Evolutionary conservation across 2,888 invertebrate species (phyloP).

Genomic region (Calameuta pallipes): DNA sequence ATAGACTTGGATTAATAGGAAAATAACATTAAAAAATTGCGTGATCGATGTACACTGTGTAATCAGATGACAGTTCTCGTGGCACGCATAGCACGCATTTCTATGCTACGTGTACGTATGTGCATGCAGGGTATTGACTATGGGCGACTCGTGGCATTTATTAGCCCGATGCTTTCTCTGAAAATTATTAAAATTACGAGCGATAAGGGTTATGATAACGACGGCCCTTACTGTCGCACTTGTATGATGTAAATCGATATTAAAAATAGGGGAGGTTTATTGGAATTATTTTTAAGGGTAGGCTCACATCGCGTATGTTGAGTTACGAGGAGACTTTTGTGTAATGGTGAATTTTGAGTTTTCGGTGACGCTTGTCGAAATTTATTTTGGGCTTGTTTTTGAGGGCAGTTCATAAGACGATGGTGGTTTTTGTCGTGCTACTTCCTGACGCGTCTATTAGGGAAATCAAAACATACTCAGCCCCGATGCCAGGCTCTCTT

Average conservation of each 20-base stretch:
- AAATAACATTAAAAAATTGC: background rate
- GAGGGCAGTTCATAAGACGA: background rate
- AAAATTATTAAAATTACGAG: slow-evolving; percentile 44
- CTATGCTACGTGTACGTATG: background rate
- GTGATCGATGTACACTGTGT: background rate
- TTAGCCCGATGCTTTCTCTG: slow-evolving; percentile 29
- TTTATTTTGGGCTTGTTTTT: background rate
- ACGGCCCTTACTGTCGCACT: slow-evolving; percentile 22
- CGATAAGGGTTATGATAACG: slow-evolving; percentile 47
- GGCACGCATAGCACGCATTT: background rate
- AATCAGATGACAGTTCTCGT: background rate
- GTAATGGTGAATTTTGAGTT: background rate
- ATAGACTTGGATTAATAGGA: background rate
- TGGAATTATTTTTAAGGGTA: slow-evolving; percentile 11
- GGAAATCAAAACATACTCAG: slow-evolving; percentile 64
- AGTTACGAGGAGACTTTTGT: background rate
- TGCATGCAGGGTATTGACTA: background rate
- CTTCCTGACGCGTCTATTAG: slow-evolving; percentile 52
- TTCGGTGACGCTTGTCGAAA: background rate
- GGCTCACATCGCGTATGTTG: background rate
- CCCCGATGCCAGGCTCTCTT: slow-evolving; percentile 38
- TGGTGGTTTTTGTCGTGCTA: background rate
- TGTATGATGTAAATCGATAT: slow-evolving; percentile 52
- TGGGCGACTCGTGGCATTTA: background rate
- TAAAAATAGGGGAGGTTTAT: slow-evolving; percentile 33